Evolutionary conservation across 2,113 vertebrate species (phyloP), one percentile per base, ranked within the genome.

Genomic region (Puntigrus tetrazona): DNA sequence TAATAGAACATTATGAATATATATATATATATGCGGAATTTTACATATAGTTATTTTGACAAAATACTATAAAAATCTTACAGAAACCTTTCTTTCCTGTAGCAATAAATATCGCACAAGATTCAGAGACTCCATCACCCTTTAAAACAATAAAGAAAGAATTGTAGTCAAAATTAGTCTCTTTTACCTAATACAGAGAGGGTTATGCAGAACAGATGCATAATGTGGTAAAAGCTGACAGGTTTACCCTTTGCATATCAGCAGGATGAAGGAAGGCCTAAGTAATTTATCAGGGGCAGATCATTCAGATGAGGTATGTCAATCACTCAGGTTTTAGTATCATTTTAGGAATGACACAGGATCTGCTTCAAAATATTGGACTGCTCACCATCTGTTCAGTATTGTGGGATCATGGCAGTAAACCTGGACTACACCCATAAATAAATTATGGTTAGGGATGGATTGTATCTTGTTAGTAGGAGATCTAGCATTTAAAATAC

Each of bases 71-170:
- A 52, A 55, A 27, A 72, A 22, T 50, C 87, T 86, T 86, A 86
- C 87, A n/a, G 47, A 43, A n/a, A 31, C 63, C 5, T 94, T 93
- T 91, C 93, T 92, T 86, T 97, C 95, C 91, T 94, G 96, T 90
- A 98, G 94, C 29, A 98, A 74, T 47, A 99, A 92, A 86, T 96
- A 98, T 75, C 97, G 95, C 85, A 99, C 89, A 79, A 99, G 95
- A 93, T 97, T 99, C 82, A 98, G 92, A 34, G 95, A 95, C 34
- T 96, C 96, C 97, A 98, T 98, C 88, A 98, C 94, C 92, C 97
- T 99, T 88, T 47, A 92, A 76, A 88, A 31, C 67, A 29, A 76
- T 9, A 16, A 50, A 8, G 2, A 45, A 63, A 20, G 11, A 3
- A 38, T 67, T 67, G 29, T 61, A 34, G 63, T 67, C 16, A 67